A percentile compares a stretch with the other conserved stretches of the same genome.
These are phyloP conservation scores for Megalops atlanticus DNA, from an alignment of 2,113 vertebrate genomes.

Conservation along the genomic window DNA sequence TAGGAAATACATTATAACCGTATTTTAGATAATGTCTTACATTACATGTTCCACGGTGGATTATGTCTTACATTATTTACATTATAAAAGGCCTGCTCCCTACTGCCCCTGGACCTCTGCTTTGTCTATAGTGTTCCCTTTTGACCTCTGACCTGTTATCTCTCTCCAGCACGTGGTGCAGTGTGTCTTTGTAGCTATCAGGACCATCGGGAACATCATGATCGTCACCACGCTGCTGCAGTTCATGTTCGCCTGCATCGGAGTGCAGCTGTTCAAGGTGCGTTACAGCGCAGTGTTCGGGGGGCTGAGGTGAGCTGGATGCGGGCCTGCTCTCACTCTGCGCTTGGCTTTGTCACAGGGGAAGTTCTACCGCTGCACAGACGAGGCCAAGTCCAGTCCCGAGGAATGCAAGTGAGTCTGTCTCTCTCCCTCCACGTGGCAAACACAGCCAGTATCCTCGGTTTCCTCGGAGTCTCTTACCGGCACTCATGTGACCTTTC, in stretches of 20 bases:
- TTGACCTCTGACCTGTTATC: slow-evolving; percentile 18
- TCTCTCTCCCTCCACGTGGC: neutral
- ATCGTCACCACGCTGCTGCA: slow-evolving; percentile 97
- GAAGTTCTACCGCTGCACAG: slow-evolving; percentile 94
- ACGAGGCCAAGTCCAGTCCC: slow-evolving; percentile 91
- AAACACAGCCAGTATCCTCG: no score
- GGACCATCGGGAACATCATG: slow-evolving; percentile 99
- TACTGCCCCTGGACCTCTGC: neutral
- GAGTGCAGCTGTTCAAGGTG: slow-evolving; percentile 97
- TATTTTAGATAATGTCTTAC: no score
- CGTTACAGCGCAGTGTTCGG: neutral
- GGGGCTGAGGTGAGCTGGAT: neutral
- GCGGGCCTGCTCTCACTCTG: neutral
- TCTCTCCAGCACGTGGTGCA: slow-evolving; percentile 90
- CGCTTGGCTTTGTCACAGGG: slow-evolving; percentile 68
- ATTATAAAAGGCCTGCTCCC: neutral
- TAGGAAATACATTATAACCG: no score
- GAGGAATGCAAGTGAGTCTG: slow-evolving; percentile 89
- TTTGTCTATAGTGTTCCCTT: neutral
- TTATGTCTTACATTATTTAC: no score
- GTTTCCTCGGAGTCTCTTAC: no score
- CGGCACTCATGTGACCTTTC: no score
- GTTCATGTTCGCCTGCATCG: slow-evolving; percentile 98
- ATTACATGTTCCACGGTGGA: no score
- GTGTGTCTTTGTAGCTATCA: slow-evolving; percentile 96